Evolutionary conservation across 2,888 invertebrate genomes (phyloP).

Genomic region (Papilio gigon): DNA sequence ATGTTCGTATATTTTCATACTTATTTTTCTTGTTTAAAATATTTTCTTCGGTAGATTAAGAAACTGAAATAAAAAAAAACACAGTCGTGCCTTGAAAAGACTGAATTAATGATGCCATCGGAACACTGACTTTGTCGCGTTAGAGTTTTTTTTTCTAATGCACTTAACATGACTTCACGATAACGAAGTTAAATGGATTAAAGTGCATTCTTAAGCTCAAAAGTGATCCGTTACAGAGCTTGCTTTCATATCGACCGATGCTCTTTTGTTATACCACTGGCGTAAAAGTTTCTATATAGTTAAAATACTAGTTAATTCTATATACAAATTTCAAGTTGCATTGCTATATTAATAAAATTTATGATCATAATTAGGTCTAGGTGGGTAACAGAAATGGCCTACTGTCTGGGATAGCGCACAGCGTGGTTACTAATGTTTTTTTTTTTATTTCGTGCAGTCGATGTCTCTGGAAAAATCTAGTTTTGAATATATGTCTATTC

Average conservation of each 20-base stretch:
- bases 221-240: conserved; percentile 11
- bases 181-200: conserved; percentile 30
- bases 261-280: not conserved
- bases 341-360: too few species aligned
- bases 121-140: not conserved
- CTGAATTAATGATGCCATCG: not conserved
- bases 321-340: too few species aligned
- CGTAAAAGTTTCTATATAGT: not conserved
- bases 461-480: too few species aligned
- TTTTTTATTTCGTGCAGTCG: too few species aligned
- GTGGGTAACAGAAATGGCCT: too few species aligned
- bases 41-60: not conserved
- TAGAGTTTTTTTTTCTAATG: not conserved
- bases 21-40: not conserved
- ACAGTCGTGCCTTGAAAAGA: not conserved
- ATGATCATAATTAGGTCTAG: too few species aligned
- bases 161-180: conserved; percentile 29
- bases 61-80: not conserved
- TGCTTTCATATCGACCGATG: conserved; percentile 15
- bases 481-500: not conserved
- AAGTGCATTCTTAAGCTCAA: conserved; percentile 19
- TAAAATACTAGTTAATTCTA: too few species aligned
- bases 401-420: too few species aligned
- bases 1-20: not conserved
- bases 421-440: not conserved